Base-by-base conservation (phyloP, 2,797 vertebrate species). In the Rhinoraja longicauda region DNA sequence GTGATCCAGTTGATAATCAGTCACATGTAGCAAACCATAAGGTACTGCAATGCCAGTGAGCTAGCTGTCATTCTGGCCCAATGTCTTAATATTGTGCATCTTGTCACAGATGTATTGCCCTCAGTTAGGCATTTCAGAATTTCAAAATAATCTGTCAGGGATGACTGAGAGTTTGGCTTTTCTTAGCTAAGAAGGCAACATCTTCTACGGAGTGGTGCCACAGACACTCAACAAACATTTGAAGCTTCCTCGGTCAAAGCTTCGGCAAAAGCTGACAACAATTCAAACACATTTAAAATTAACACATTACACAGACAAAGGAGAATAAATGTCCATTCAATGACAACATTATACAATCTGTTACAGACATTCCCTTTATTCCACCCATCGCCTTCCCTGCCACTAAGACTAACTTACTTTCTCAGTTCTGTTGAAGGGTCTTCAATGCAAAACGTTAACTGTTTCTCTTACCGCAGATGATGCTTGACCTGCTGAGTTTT, bases 71-170 rank as follows among this genome's bases (percentile, higher is more conserved):
- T 64, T n/a, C n/a, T 32, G 15, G 59, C 15, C 59, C n/a, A 64
- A 88, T 32, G 59, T 64, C 59, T 88, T 88, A 62, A 86, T 32
- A 32, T 1, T 64, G 59, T 36, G 32, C 6, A 64, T 88, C 1
- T 88, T 32, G 15, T 64, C 84, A 64, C 13, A 64, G 59, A 88
- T 88, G 15, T 88, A 64, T 32, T 57, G 29, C 84, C 59, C 78
- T 81, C 78, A 53, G 78, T 88, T 32, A 57, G 79, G 79, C 82
- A 88, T 19, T 88, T 88, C 84, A 88, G 84, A 86, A 64, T 13
- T 17, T 64, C 13, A 29, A 64, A 64, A n/a, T 36, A 88, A 88
- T 62, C 57, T 15, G 15, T 32, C 29, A 32, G 59, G 29, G 84
- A 86, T 86, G 29, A 64, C 15, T 36, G n/a, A 64, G 29, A n/a